Percentiles rank a stretch among this genome's conserved stretches.
phyloP scores from a whole-genome alignment of 2,797 vertebrate species.

The Notamacropus eugenii region DNA sequence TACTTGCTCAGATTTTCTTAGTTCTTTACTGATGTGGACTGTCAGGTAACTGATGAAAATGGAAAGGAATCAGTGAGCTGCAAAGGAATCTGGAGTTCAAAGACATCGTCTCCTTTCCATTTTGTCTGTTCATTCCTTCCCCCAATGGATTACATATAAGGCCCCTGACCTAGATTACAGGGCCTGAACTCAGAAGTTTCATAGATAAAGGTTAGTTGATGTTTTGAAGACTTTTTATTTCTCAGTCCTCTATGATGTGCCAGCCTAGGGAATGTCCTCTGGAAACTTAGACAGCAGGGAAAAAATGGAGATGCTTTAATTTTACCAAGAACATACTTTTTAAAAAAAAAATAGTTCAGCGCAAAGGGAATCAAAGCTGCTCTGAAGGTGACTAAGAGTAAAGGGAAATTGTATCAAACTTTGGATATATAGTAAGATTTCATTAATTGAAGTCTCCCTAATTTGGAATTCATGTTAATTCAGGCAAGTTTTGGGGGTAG shows the following conservation, averaged over 20 bases:
- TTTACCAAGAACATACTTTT: conserved; percentile 17
- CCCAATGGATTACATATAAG: conserved; percentile 42
- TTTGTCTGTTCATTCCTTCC: conserved; percentile 41
- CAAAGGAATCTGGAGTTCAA: background rate
- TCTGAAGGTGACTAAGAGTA: conserved; percentile 11
- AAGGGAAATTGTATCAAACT: background rate
- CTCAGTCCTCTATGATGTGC: background rate
- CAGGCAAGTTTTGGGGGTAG: background rate
- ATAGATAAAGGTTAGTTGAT: background rate
- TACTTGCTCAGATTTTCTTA: conserved; percentile 41
- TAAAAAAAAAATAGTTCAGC: conserved; percentile 6
- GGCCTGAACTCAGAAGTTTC: conserved; percentile 22
- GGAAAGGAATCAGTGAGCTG: background rate
- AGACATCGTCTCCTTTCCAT: conserved; percentile 4
- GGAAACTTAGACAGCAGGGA: background rate
- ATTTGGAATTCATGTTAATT: background rate
- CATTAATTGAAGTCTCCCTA: background rate
- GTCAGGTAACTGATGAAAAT: conserved; percentile 11
- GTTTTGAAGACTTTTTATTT: background rate
- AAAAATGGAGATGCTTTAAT: background rate
- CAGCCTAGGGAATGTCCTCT: background rate
- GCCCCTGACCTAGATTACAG: background rate
- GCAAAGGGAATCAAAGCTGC: background rate
- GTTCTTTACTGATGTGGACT: conserved; percentile 5
- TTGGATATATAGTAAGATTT: background rate